phyloP scores from a whole-genome alignment of 2,113 vertebrate genomes.

The Caranx ignobilis region DNA sequence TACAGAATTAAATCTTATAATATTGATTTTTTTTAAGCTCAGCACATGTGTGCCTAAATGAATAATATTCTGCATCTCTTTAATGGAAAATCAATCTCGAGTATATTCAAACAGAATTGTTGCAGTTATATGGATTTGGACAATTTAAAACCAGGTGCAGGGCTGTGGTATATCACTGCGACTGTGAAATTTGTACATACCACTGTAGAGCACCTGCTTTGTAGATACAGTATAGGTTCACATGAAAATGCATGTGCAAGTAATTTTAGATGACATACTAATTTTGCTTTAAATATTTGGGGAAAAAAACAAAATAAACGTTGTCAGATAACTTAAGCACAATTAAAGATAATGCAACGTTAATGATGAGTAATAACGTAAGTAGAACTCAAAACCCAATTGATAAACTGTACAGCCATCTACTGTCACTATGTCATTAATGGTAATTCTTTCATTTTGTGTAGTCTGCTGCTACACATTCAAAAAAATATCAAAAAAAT shows the following conservation, averaged over 20 bases:
- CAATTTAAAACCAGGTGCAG: neutral
- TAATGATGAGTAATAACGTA: too few species aligned
- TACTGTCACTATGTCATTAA: neutral
- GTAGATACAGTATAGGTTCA: neutral
- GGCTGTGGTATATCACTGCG: neutral
- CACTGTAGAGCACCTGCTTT: neutral
- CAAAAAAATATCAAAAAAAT: neutral
- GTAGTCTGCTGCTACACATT: neutral
- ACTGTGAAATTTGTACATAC: neutral
- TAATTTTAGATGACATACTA: neutral
- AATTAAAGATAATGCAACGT: too few species aligned
- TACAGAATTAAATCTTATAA: neutral
- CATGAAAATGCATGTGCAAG: neutral
- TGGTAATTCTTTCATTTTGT: neutral
- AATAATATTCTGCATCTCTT: neutral
- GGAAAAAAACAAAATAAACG: too few species aligned
- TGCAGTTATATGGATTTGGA: neutral
- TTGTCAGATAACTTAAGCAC: too few species aligned
- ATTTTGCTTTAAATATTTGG: too few species aligned
- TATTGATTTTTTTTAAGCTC: neutral
- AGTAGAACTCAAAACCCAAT: too few species aligned
- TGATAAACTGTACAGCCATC: too few species aligned
- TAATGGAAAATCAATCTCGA: neutral
- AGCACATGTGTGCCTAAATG: neutral
- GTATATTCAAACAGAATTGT: neutral